A percentile compares a stretch with the other conserved stretches of the same genome.
Conservation (phyloP, 1,140 invertebrate species). For the Solenopsis invicta region DNA sequence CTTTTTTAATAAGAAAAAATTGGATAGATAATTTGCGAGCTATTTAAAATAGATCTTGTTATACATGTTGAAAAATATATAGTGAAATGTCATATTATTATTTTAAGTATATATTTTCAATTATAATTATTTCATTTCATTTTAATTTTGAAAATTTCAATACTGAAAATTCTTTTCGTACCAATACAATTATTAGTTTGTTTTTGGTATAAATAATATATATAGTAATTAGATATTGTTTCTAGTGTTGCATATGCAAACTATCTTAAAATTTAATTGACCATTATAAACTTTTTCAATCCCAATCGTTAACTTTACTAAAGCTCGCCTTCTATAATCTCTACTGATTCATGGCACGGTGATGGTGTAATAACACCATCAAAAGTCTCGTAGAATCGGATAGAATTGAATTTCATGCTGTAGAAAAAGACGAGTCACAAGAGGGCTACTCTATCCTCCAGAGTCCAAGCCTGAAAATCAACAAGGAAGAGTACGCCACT, state of each 20-base stretch:
- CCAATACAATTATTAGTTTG: neutral
- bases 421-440: constrained; percentile 45
- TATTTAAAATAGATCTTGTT: constrained; percentile 5
- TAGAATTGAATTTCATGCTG: constrained; percentile 65
- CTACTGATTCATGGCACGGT: constrained; percentile 5
- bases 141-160: neutral
- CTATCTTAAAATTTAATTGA: neutral
- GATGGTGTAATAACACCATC: constrained; percentile 62
- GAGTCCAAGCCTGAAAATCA: neutral
- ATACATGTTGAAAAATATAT: neutral
- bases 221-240: neutral
- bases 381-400: constrained; percentile 46
- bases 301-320: neutral
- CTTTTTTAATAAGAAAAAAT: neutral
- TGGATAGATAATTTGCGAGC: neutral
- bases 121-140: neutral
- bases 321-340: constrained; percentile 50
- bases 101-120: neutral
- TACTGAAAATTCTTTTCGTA: too few species aligned
- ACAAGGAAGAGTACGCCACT: neutral
- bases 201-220: neutral
- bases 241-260: neutral
- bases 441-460: neutral
- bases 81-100: neutral
- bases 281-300: neutral